Percentiles rank a stretch among this genome's conserved stretches.
Evolutionary conservation across 2,888 invertebrate species (phyloP).

Genomic region (Drosophila ezoana): DNA sequence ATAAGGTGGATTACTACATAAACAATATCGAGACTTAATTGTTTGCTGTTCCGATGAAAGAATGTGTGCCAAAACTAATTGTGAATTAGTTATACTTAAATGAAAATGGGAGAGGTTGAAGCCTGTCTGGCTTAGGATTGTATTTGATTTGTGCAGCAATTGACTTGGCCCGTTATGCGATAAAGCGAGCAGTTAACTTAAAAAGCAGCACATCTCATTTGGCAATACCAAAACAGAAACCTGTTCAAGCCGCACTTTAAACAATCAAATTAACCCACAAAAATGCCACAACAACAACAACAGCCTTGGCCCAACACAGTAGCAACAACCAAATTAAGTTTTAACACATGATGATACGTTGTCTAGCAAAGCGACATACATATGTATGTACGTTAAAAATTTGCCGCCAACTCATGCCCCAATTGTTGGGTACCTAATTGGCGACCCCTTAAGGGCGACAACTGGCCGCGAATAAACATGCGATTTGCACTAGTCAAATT

Average conservation of each 20-base stretch:
- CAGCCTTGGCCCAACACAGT: slow-evolving; percentile 60
- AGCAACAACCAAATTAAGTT: slow-evolving; percentile 26
- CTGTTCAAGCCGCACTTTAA: slow-evolving; percentile 49
- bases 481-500: slow-evolving; percentile 32
- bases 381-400: too few species aligned
- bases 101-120: slow-evolving; percentile 18
- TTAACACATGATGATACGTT: slow-evolving; percentile 25
- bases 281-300: slow-evolving; percentile 32
- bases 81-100: slow-evolving; percentile 30
- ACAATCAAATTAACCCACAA: slow-evolving; percentile 64
- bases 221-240: slow-evolving; percentile 41
- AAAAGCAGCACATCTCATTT: slow-evolving; percentile 19
- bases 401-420: slow-evolving; percentile 44
- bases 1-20: slow-evolving; percentile 48
- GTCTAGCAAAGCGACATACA: slow-evolving; percentile 2
- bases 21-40: slow-evolving; percentile 14
- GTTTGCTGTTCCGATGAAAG: too few species aligned
- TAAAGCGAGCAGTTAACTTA: slow-evolving; percentile 27
- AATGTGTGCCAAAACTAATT: slow-evolving; percentile 43
- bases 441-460: slow-evolving; percentile 10
- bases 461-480: slow-evolving; percentile 15
- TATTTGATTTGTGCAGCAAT: neutral
- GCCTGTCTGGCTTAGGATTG: too few species aligned
- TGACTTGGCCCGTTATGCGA: slow-evolving; percentile 18
- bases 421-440: too few species aligned